Base-by-base conservation (phyloP, 2,113 vertebrate species). In the Orthochromis indermauri region DNA sequence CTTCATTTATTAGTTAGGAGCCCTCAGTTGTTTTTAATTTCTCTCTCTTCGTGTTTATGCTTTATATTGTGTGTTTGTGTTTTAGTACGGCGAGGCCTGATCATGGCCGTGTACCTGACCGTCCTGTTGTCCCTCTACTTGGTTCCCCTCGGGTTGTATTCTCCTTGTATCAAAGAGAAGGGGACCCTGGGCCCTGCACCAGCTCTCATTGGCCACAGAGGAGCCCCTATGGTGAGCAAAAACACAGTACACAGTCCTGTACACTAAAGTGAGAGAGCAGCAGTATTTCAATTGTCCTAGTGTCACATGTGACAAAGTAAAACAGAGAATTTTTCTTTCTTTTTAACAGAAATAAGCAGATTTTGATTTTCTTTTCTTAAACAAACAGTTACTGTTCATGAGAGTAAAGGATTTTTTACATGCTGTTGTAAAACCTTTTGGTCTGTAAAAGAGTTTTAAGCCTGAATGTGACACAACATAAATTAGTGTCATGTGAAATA, bases 131-230 rank as follows among this genome's bases (percentile, higher is more conserved):
- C 93, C 57, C 96, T 99, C 86, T 98, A 97, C 95, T 83, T 97
- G 93, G 92, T 98, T 66, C 98, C 98, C 14, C 95, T 98, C 84
- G 97, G 98, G 35, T 95, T 98, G 95, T 97, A 98, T 89, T 99
- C 98, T 19, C 97, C 98, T 83, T 99, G 98, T 84, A 97, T 99
- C 94, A 97, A 96, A 92, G 96, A 97, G 57, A 61, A 90, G 51
- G 96, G 96, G n/a, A 95, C 95, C 3, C 95, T 99, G 88, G 97
- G 97, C 61, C 97, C 97, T 3, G 97, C 97, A 14, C 98, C 98
- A 2, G 83, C 90, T 6, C 94, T 99, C 55, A 96, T 98, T 76
- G 98, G 97, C 81, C 98, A 99, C 93, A 96, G 98, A 95, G 98
- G 98, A 86, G 97, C 98, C 3, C 98, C 98, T 21, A 98, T 97